Evolutionary conservation across 2,888 invertebrate genomes (phyloP).

Genomic region (Erynnis tages): DNA sequence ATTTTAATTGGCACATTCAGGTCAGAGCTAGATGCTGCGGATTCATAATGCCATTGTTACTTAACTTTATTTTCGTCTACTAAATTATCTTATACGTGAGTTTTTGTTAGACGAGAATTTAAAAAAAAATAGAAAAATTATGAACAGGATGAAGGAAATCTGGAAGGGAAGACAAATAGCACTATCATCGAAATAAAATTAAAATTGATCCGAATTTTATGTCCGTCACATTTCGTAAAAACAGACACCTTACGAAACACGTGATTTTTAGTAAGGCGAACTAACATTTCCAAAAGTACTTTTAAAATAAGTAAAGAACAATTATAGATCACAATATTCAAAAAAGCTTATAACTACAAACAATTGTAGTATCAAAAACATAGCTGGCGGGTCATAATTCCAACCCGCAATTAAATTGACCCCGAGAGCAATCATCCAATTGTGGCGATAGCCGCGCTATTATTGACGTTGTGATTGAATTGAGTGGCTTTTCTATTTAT

Average conservation of each 20-base stretch:
- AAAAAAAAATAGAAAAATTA: too few relatives aligned
- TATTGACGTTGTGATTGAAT: slow-evolving; percentile 32
- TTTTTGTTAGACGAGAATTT: too few relatives aligned
- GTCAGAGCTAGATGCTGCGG: neutral
- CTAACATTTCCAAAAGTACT: too few relatives aligned
- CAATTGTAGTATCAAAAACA: neutral
- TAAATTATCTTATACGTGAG: too few relatives aligned
- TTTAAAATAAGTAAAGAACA: neutral
- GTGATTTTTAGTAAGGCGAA: too few relatives aligned
- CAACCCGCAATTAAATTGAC: slow-evolving; percentile 44
- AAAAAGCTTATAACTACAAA: neutral
- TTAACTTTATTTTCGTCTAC: too few relatives aligned
- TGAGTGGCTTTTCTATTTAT: neutral
- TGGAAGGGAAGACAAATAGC: too few relatives aligned
- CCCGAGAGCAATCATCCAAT: slow-evolving; percentile 46
- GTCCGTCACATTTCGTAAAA: too few relatives aligned
- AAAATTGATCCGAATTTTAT: too few relatives aligned
- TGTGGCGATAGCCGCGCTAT: slow-evolving; percentile 24
- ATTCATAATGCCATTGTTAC: neutral
- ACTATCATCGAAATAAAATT: too few relatives aligned
- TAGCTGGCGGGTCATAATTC: slow-evolving; percentile 4
- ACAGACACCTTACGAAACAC: too few relatives aligned
- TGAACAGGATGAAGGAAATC: too few relatives aligned
- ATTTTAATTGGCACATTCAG: slow-evolving; percentile 7
- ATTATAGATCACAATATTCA: neutral